phyloP scores from a whole-genome alignment of 2,797 vertebrate species.

The Tolypeutes matacus region DNA sequence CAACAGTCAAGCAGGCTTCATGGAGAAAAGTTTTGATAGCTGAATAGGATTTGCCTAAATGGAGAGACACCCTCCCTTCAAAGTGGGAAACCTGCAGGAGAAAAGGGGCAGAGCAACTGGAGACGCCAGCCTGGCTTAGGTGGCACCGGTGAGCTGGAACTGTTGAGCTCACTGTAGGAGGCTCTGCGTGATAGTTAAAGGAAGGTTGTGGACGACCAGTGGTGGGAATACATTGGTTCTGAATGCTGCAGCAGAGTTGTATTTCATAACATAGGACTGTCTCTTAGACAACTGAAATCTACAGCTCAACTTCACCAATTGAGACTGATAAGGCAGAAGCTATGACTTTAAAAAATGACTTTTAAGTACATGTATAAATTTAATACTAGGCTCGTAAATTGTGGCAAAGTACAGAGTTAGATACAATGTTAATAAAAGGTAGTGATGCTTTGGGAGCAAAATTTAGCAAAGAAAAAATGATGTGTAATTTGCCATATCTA shows the following conservation, averaged over 20 bases:
- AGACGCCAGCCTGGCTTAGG: background rate
- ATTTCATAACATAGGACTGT: background rate
- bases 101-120: background rate
- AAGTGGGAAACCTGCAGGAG: background rate
- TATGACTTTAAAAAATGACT: too few species aligned
- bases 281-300: background rate
- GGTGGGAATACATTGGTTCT: background rate
- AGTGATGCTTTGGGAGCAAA: constrained; percentile 9
- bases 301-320: background rate
- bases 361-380: background rate
- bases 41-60: background rate
- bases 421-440: constrained; percentile 1
- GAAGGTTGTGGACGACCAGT: background rate
- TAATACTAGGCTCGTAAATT: background rate
- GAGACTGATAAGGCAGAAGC: background rate
- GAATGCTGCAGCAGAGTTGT: background rate
- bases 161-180: background rate
- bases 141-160: background rate
- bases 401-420: background rate
- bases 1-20: background rate
- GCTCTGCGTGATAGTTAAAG: background rate
- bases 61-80: background rate
- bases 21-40: background rate
- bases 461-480: constrained; percentile 62
- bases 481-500: constrained; percentile 5